phyloP scores from a whole-genome alignment of 2,888 invertebrate species.

The Teinopalpus imperialis region DNA sequence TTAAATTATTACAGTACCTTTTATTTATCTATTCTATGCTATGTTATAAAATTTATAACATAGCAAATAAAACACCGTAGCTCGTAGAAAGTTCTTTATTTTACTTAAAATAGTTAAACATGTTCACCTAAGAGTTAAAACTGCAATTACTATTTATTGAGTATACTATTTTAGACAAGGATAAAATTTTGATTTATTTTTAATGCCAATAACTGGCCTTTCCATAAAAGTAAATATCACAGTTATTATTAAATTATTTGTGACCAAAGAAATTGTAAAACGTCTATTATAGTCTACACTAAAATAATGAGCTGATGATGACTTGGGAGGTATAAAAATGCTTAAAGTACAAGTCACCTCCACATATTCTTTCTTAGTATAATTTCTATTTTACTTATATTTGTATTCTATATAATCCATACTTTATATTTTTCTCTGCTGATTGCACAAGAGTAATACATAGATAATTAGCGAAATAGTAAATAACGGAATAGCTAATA shows the following conservation, averaged over 20 bases:
- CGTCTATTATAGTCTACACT: slow-evolving; percentile 43
- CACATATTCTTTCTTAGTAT: slow-evolving; percentile 27
- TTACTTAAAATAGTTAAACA: slow-evolving; percentile 28
- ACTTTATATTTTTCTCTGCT: slow-evolving; percentile 37
- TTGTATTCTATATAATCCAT: slow-evolving; percentile 34
- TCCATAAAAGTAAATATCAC: slow-evolving; percentile 80
- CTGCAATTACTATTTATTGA: slow-evolving; percentile 36
- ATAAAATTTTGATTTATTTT: slow-evolving; percentile 60
- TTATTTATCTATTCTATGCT: too few relatives aligned
- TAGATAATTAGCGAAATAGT: slow-evolving; percentile 27
- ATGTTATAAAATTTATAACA: too few relatives aligned
- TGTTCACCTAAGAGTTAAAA: slow-evolving; percentile 28
- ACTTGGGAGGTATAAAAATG: slow-evolving; percentile 44
- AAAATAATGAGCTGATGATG: slow-evolving; percentile 49
- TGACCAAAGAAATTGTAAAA: slow-evolving; percentile 68
- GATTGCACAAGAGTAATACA: slow-evolving; percentile 49
- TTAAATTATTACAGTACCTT: too few relatives aligned
- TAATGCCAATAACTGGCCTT: slow-evolving; percentile 70
- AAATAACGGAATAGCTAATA: slow-evolving; percentile 32
- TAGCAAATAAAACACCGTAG: slow-evolving; percentile 12
- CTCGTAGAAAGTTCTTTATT: slow-evolving; percentile 42
- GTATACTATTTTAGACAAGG: slow-evolving; percentile 34
- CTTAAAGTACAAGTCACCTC: slow-evolving; percentile 41
- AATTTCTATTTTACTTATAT: slow-evolving; percentile 38
- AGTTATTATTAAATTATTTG: slow-evolving; percentile 78